phyloP scores from a whole-genome alignment of 2,113 vertebrate species.

The Rhea americana region DNA sequence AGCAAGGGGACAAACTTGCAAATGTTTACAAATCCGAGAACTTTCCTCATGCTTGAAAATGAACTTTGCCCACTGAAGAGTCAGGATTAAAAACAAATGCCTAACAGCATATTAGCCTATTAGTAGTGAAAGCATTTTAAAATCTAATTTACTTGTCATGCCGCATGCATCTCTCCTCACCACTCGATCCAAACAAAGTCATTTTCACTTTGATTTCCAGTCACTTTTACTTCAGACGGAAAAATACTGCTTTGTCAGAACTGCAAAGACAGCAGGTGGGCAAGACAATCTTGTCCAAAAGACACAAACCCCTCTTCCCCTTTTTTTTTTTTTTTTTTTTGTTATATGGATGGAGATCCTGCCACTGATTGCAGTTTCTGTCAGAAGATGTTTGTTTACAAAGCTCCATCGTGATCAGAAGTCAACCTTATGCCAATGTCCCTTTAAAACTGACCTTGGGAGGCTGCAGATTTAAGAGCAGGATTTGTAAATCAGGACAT shows the following conservation, averaged over 20 bases:
- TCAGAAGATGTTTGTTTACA: neutral
- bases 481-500: conserved; percentile 29
- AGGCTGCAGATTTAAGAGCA: conserved; percentile 17
- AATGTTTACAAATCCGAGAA: conserved; percentile 14
- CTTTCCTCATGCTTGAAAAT: neutral
- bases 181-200: neutral
- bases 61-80: neutral
- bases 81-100: conserved; percentile 36
- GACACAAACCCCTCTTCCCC: neutral
- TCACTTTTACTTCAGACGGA: neutral
- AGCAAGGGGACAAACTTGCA: neutral
- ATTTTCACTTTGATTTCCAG: conserved; percentile 19
- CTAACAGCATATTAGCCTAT: neutral
- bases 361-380: neutral
- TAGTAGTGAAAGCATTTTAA: neutral
- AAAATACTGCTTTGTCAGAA: neutral
- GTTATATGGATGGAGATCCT: neutral
- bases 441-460: conserved; percentile 11
- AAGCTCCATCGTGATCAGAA: neutral
- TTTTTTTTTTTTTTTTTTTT: neutral
- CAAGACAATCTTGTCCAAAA: neutral
- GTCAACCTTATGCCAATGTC: neutral
- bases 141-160: conserved; percentile 27
- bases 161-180: neutral
- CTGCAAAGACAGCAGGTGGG: conserved; percentile 3